These are phyloP conservation scores for Henricia sp. DNA, from an alignment of 53 echinoderm and acorn worm genomes.

Conservation along the genomic window DNA sequence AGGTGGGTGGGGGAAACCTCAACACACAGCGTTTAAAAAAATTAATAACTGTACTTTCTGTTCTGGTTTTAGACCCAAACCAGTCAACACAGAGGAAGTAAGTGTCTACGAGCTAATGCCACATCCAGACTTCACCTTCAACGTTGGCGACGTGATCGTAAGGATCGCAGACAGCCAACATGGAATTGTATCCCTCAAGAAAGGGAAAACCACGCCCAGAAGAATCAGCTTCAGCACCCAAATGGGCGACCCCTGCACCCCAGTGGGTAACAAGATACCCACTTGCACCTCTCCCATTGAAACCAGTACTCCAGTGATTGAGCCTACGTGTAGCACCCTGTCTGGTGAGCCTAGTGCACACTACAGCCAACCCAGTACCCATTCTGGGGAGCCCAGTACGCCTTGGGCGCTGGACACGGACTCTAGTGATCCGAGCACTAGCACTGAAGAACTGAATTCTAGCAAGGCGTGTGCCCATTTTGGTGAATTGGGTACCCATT, in stretches of 20 bases:
- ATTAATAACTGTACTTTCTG: too few relatives aligned
- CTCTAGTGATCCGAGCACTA: too few relatives aligned
- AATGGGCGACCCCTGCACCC: slow-evolving; percentile 8
- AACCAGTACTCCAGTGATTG: too few relatives aligned
- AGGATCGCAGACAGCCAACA: slow-evolving; percentile 68
- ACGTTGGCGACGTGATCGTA: slow-evolving; percentile 87
- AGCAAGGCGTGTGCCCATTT: too few relatives aligned
- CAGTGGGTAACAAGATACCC: background rate
- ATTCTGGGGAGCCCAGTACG: too few relatives aligned
- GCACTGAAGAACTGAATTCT: too few relatives aligned
- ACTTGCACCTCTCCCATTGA: too few relatives aligned
- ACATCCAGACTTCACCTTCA: slow-evolving; percentile 95
- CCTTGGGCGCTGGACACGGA: too few relatives aligned
- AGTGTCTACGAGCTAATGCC: slow-evolving; percentile 92
- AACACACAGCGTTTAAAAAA: too few relatives aligned
- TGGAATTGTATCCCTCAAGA: slow-evolving; percentile 35
- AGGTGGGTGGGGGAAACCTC: too few relatives aligned
- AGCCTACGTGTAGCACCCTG: too few relatives aligned
- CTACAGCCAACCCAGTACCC: background rate
- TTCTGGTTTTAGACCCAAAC: slow-evolving; percentile 63
- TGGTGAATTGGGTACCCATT: background rate
- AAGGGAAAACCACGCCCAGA: slow-evolving; percentile 3
- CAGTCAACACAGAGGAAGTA: slow-evolving; percentile 68
- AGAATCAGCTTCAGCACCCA: background rate
- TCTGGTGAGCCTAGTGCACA: too few relatives aligned